A percentile compares a stretch with the other conserved stretches of the same genome.
Evolutionary conservation across 2,797 vertebrate genomes (phyloP).

Genomic region (Pachyuromys duprasi): DNA sequence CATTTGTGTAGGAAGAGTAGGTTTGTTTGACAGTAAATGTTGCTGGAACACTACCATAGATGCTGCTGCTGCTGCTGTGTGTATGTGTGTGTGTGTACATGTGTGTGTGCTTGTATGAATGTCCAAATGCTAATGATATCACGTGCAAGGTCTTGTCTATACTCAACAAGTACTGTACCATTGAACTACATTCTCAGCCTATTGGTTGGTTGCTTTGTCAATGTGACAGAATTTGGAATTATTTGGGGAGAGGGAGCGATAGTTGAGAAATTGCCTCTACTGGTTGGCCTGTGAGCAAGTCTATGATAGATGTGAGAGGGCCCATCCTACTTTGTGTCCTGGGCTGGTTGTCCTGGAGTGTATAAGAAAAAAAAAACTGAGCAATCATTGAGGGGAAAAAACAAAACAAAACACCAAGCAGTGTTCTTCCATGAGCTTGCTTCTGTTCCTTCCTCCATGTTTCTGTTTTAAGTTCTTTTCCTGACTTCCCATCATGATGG

Average conservation of each 20-base stretch:
- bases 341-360: too few relatives aligned
- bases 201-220: not conserved
- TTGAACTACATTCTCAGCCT: not conserved
- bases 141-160: not conserved
- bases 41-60: accelerated
- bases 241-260: not conserved
- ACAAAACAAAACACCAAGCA: not conserved
- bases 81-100: not conserved
- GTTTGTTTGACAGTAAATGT: not conserved
- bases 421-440: not conserved
- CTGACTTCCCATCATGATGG: not conserved
- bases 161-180: not conserved
- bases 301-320: not conserved
- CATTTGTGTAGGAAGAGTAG: not conserved
- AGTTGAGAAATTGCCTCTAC: not conserved
- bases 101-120: too few relatives aligned
- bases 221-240: not conserved
- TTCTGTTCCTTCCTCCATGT: too few relatives aligned
- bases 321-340: not conserved
- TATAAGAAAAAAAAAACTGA: not conserved
- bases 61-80: too few relatives aligned
- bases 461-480: not conserved
- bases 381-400: not conserved
- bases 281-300: not conserved
- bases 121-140: not conserved